These are phyloP conservation scores for Drosophila fulvimacula DNA, from an alignment of 2,888 invertebrate species.

Conservation along the genomic window DNA sequence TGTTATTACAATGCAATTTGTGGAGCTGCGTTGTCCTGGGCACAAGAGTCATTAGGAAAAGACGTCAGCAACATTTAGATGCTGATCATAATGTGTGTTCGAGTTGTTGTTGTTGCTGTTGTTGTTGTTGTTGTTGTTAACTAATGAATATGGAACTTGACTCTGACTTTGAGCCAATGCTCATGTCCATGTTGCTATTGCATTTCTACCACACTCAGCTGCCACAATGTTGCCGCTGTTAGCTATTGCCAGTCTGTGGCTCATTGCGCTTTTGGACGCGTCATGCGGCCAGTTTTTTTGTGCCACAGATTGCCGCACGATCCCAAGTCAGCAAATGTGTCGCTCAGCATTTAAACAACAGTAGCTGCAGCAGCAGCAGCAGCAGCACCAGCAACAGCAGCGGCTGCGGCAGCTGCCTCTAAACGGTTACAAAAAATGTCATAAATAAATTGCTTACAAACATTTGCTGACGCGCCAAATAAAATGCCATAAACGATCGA, in stretches of 20 bases:
- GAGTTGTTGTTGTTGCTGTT: slow-evolving; percentile 11
- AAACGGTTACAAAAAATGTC: slow-evolving; percentile 74
- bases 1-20: slow-evolving; percentile 44
- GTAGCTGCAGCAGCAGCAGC: slow-evolving; percentile 34
- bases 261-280: slow-evolving; percentile 77
- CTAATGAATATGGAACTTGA: slow-evolving; percentile 84
- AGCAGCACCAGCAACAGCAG: slow-evolving; percentile 9
- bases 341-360: slow-evolving; percentile 76
- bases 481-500: slow-evolving; percentile 83
- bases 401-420: slow-evolving; percentile 28
- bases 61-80: slow-evolving; percentile 43
- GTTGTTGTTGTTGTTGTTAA: slow-evolving; percentile 43
- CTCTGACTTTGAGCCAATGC: slow-evolving; percentile 73
- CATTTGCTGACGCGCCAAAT: slow-evolving; percentile 83
- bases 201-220: slow-evolving; percentile 22
- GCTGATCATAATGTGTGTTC: slow-evolving; percentile 33
- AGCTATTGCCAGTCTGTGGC: slow-evolving; percentile 70
- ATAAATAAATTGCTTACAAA: slow-evolving; percentile 81
- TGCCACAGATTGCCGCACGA: slow-evolving; percentile 83
- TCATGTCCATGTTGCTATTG: slow-evolving; percentile 58
- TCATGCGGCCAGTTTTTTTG: slow-evolving; percentile 74
- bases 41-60: slow-evolving; percentile 61
- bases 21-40: slow-evolving; percentile 13
- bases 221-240: slow-evolving; percentile 32
- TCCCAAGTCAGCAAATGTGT: slow-evolving; percentile 77